Evolutionary conservation across 2,888 invertebrate genomes (phyloP), one percentile per base, ranked within the genome.

Genomic region (Sinohyriopsis cumingii): DNA sequence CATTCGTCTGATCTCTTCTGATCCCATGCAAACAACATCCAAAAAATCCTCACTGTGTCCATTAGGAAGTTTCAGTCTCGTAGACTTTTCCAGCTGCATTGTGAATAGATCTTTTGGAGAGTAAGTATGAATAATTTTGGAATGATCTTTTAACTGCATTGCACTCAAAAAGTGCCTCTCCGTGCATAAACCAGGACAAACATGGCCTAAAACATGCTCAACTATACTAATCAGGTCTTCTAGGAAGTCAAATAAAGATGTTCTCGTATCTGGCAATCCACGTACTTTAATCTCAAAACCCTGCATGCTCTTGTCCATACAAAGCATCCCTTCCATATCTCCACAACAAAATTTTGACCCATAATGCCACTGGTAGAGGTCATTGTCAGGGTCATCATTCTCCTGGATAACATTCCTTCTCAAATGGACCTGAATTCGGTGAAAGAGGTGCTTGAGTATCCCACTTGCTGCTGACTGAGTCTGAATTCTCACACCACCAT

Each of bases 311-410:
- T 83, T 75, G 69, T 93, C 93, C 77, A 94, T 90, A 6, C 93
- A 93, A 22, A 95, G 91, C 66, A 95, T 90, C 67, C 94, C 93
- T 87, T 95, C 94, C 72, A 94, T 91, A 59, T 92, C 92, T 1
- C 93, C 93, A 63, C 93, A 92, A 85, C 93, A 93, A 79, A 94
- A 91, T 87, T 94, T 94, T 56, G 94, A 93, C 59, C 94, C 94
- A 79, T 92, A 91, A 88, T 92, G 92, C 94, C 94, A 94, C 86
- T 95, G 94, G 81, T 93, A 93, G 59, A 95, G 89, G 87, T 94
- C 94, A 2, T 92, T 92, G 74, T 94, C 93, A 69, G 91, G 91
- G 59, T 85, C 82, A 60, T 85, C 83, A 19, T 80, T 81, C 63
- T 88, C 87, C 33, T 82, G 83, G 3, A 87, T 73, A 45, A 86